Base-by-base conservation (phyloP, 2,888 invertebrate species). In the Drosophila colorata region DNA sequence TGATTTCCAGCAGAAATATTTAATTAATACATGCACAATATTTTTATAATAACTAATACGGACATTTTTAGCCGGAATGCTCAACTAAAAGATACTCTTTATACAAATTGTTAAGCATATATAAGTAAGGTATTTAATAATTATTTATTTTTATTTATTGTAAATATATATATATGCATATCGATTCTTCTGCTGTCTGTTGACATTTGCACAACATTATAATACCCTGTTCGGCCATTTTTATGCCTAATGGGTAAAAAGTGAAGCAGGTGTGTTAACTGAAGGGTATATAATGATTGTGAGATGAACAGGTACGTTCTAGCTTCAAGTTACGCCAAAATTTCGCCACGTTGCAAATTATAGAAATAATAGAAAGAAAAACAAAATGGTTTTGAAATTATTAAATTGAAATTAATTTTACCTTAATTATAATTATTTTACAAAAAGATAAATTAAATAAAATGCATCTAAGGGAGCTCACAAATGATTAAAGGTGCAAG, bases 11-110 rank as follows among this genome's bases (percentile, higher is more conserved):
- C 60, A 76, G 64, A 73, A 81, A 48, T 56, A 69, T 73, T 78
- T 66, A 78, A 73, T 84, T 84, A 78, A 75, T 71, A 56, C 68
- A 65, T 64, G 70, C 46, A 53, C 49, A 59, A 46, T 48, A 49
- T 43, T 52, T 52, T 52, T 46, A 37, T 33, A 9, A 46, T 28
- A 53, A 53, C 16, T 33, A 40, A 18, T 28, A 16, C 16, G 48
- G n/a, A 41, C 7, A 33, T n/a, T 2, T 16, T 38, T 16, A 4
- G 13, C 8, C 11, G n/a, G 23, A 7, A 4, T 23, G 20, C n/a
- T 13, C 13, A 20, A 53, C 43, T 16, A 13, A 9, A 13, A 18
- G 4, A 47, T 64, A 47, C 35, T 35, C 57, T 47, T 3, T 4
- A 13, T n/a, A 13, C 2, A 23, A 31, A 4, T 9, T 11, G 6